phyloP scores from a whole-genome alignment of 1,140 invertebrate genomes.

The Drosophila nannoptera region DNA sequence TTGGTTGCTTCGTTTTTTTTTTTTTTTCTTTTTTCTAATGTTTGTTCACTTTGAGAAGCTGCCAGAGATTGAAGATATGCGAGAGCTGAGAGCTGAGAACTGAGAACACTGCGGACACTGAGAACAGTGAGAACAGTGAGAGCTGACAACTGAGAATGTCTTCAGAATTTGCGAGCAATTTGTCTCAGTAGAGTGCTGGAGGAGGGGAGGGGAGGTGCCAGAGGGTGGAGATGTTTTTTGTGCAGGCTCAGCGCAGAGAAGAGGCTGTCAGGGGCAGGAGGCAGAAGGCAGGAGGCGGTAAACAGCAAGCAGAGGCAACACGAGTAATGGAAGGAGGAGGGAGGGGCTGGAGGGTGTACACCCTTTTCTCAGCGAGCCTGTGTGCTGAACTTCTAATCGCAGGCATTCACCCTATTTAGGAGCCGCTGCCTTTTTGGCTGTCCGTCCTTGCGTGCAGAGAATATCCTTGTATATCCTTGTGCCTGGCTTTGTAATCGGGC shows the following conservation, averaged over 20 bases:
- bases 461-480: conserved; percentile 35
- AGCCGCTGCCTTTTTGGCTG: conserved; percentile 33
- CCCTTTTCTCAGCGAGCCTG: conserved; percentile 20
- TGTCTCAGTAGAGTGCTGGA: conserved; percentile 28
- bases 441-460: conserved; percentile 11
- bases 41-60: conserved; percentile 56
- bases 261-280: too few species aligned
- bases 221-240: too few species aligned
- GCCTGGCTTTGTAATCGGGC: conserved; percentile 35
- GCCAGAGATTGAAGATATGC: neutral
- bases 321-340: too few species aligned
- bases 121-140: too few species aligned
- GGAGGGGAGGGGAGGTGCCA: neutral
- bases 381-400: conserved; percentile 45
- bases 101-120: neutral
- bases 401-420: conserved; percentile 16
- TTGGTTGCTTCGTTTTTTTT: conserved; percentile 37
- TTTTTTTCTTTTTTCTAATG: conserved; percentile 50
- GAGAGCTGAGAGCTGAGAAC: neutral
- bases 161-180: conserved; percentile 45
- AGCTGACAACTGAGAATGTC: neutral
- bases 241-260: too few species aligned
- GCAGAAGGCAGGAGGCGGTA: neutral
- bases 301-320: neutral
- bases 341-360: neutral